Conservation (phyloP, 2,797 vertebrate species). For the Acanthopagrus latus region DNA sequence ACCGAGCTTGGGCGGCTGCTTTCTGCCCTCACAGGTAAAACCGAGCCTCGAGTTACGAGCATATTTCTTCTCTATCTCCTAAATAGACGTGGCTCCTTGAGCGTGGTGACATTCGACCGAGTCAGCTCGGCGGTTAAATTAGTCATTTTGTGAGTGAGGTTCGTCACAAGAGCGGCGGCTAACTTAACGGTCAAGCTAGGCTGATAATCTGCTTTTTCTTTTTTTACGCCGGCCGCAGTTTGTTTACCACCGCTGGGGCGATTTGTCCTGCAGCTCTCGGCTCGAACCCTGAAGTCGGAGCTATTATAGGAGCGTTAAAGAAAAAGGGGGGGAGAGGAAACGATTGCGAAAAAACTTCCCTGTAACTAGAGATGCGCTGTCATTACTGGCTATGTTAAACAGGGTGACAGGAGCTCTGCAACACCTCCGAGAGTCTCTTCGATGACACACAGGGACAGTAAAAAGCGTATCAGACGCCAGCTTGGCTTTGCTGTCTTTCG, state of each 20-base stretch:
- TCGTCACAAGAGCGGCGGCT: background rate
- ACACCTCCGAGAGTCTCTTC: background rate
- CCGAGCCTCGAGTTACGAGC: background rate
- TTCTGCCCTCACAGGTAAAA: slow-evolving; percentile 44
- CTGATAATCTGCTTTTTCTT: slow-evolving; percentile 9
- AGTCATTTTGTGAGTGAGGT: too few relatives aligned
- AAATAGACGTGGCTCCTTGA: background rate
- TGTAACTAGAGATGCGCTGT: slow-evolving; percentile 34
- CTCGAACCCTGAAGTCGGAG: background rate
- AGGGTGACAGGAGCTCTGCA: background rate
- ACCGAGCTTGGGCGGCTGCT: background rate
- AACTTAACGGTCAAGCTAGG: slow-evolving; percentile 2
- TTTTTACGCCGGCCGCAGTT: background rate
- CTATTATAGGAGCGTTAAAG: background rate
- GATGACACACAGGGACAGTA: too few relatives aligned
- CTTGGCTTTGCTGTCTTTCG: background rate
- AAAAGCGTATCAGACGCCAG: background rate
- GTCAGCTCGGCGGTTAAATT: background rate
- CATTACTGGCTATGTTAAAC: background rate
- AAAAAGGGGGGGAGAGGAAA: slow-evolving; percentile 43
- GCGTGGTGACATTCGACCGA: background rate
- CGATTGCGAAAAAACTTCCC: slow-evolving; percentile 62
- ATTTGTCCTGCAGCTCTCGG: background rate
- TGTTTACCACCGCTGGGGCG: background rate
- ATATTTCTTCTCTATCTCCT: background rate